Evolutionary conservation across 2,888 invertebrate genomes (phyloP).

Genomic region (Phortica okadai): DNA sequence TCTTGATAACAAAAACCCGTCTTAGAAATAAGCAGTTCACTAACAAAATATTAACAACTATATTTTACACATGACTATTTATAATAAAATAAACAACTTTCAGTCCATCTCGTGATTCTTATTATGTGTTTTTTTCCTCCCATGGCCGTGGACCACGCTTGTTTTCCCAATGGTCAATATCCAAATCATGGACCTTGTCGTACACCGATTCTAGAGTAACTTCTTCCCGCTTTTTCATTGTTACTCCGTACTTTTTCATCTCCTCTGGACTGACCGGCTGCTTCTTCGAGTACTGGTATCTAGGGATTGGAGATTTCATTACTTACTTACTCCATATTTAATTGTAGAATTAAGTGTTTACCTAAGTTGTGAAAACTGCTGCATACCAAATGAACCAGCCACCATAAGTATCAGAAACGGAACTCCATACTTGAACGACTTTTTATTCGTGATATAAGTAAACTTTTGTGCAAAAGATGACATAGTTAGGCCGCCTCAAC

Average conservation of each 20-base stretch:
- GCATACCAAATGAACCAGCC: conserved; percentile 87
- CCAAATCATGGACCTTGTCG: conserved; percentile 84
- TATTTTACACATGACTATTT: no score
- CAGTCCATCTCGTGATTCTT: background rate
- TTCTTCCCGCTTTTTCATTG: conserved; percentile 81
- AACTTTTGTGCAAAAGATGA: conserved; percentile 54
- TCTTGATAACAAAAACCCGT: no score
- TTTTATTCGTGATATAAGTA: conserved; percentile 61
- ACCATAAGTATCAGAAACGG: conserved; percentile 85
- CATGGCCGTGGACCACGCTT: conserved; percentile 90
- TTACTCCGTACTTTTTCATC: conserved; percentile 82
- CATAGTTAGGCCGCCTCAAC: background rate
- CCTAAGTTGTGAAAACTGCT: conserved; percentile 86
- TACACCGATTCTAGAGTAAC: conserved; percentile 86
- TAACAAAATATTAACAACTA: no score
- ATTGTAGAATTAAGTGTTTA: conserved; percentile 67
- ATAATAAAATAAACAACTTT: no score
- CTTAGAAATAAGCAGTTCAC: no score
- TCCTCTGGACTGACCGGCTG: conserved; percentile 81
- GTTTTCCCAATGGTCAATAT: conserved; percentile 91
- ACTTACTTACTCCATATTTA: background rate
- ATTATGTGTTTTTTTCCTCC: conserved; percentile 79
- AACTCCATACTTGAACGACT: conserved; percentile 80
- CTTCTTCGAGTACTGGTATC: conserved; percentile 80
- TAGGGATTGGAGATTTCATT: conserved; percentile 56